Base-by-base conservation (phyloP, 2,113 vertebrate genomes). In the Semnornis frantzii region DNA sequence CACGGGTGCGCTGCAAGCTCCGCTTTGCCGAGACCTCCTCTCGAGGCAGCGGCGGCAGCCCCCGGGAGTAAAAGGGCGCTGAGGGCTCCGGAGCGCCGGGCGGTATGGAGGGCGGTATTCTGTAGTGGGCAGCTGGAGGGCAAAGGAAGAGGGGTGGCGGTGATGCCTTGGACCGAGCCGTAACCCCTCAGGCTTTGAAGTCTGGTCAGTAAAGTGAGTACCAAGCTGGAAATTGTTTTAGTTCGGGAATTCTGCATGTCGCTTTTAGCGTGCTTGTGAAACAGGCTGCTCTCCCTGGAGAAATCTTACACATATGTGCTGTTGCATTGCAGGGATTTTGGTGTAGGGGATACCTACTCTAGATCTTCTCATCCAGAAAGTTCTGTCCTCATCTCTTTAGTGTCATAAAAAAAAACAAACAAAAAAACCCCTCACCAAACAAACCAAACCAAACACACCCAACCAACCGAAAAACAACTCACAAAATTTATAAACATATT, bases 101-200 rank as follows among this genome's bases (percentile, higher is more conserved):
- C 3, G 5, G n/a, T 2, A 68, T 42, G 73, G 68, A 5, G 23
- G 59, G 10, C 19, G 15, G 23, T 15, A 19, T 48, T 57, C 33
- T 20, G 23, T 2, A 3, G 60, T 1, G 25, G 10, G 60, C 42
- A 1, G 60, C 44, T 5, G 10, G 4, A 42, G 25, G 24, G 60
- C 7, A 1, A 4, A 7, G 48, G 25, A 2, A 8, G 10, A 37
- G 34, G 15, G 42, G 4, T 2, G 78, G 11, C 62, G 1, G 39
- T 0, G 72, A 7, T 76, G 60, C 34, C 10, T 42, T 3, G 74
- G 48, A 16, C 44, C 23, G 25, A 23, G 46, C 50, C 1, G 63
- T 4, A 27, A 3, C 6, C 24, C 2, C 21, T 70, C 57, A 9
- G 48, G 2, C 19, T 33, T 21, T 27, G 28, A 27, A 68, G 60